phyloP scores from a whole-genome alignment of 2,113 vertebrate genomes.

The Corythoichthys intestinalis region DNA sequence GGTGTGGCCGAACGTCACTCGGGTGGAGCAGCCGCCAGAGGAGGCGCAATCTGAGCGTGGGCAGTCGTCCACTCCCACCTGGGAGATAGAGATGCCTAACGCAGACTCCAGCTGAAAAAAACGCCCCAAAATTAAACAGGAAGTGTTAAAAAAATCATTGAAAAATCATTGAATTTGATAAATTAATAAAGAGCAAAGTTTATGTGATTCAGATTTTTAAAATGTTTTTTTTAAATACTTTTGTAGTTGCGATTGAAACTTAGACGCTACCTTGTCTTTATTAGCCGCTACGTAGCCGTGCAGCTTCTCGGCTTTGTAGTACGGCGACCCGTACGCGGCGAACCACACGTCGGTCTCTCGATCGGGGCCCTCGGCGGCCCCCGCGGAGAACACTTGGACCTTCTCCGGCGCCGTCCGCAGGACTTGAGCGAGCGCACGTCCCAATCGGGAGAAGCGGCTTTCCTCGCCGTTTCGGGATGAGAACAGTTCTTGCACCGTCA shows the following conservation, averaged over 20 bases:
- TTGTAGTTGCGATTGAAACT: no score
- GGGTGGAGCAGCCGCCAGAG: constrained; percentile 73
- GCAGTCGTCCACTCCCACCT: constrained; percentile 81
- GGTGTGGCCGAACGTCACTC: constrained; percentile 63
- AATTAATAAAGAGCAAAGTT: no score
- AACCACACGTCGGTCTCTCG: constrained; percentile 75
- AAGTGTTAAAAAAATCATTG: no score
- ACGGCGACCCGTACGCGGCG: constrained; percentile 73
- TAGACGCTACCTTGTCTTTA: constrained; percentile 70
- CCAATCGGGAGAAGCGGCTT: constrained; percentile 75
- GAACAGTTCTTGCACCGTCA: constrained; percentile 80
- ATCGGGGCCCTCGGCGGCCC: constrained; percentile 42
- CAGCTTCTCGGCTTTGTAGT: constrained; percentile 79
- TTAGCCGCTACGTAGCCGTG: constrained; percentile 77
- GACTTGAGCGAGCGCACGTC: constrained; percentile 71
- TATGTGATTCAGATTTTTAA: no score
- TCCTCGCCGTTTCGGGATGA: constrained; percentile 56
- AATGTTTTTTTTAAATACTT: no score
- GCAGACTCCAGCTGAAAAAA: constrained; percentile 75
- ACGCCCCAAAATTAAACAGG: neutral
- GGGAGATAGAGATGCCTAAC: constrained; percentile 74
- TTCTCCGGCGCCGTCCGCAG: constrained; percentile 67
- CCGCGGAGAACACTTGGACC: constrained; percentile 80
- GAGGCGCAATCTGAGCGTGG: constrained; percentile 70
- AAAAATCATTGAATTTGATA: no score